A percentile compares a stretch with the other conserved stretches of the same genome.
phyloP scores from a whole-genome alignment of 2,888 invertebrate genomes.

The Sarcophaga variegata region DNA sequence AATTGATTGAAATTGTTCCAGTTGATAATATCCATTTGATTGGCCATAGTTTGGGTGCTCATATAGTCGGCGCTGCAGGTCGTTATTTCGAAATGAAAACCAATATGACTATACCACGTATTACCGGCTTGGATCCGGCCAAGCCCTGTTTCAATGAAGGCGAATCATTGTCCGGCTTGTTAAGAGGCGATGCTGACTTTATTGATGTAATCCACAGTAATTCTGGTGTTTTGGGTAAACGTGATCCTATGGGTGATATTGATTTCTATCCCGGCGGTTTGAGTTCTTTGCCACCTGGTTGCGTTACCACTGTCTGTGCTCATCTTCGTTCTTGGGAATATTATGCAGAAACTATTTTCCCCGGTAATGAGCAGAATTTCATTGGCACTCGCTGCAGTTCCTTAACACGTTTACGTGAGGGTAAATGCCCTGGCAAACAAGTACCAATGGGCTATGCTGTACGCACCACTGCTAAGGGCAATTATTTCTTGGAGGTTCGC shows the following conservation, averaged over 20 bases:
- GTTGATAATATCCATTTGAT: constrained; percentile 78
- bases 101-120: constrained; percentile 74
- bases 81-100: constrained; percentile 74
- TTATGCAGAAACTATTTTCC: constrained; percentile 77
- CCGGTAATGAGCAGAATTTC: constrained; percentile 79
- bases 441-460: constrained; percentile 78
- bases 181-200: constrained; percentile 79
- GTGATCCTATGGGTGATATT: constrained; percentile 78
- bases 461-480: constrained; percentile 75
- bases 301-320: constrained; percentile 75
- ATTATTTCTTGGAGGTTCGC: constrained; percentile 78
- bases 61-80: constrained; percentile 79
- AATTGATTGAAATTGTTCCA: constrained; percentile 72
- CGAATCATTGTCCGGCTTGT: constrained; percentile 75
- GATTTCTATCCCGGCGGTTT: constrained; percentile 80
- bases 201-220: constrained; percentile 80
- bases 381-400: constrained; percentile 77
- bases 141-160: constrained; percentile 81
- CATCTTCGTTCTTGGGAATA: constrained; percentile 78
- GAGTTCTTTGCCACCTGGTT: constrained; percentile 76
- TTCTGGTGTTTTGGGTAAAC: constrained; percentile 78
- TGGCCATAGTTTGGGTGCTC: constrained; percentile 80
- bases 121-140: constrained; percentile 81
- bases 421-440: constrained; percentile 73
- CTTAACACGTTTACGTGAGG: constrained; percentile 72